Conservation (phyloP, 2,113 vertebrate species). For the Lanius ludovicianus region DNA sequence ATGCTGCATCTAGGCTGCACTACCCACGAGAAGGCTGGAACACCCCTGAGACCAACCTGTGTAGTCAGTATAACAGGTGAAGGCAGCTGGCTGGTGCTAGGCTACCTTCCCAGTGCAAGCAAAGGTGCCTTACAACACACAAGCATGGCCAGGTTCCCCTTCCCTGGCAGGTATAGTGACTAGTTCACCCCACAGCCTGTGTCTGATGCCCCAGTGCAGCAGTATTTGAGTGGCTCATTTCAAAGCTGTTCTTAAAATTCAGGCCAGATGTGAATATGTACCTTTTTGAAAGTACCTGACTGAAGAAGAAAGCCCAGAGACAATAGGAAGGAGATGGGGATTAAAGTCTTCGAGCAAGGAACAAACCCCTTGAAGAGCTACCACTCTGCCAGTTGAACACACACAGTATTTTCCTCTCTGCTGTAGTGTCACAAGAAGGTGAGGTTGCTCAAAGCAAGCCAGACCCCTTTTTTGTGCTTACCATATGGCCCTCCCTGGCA, state of each 20-base stretch:
- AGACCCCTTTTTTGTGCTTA: slow-evolving; percentile 50
- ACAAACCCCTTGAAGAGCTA: background rate
- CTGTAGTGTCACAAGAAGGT: background rate
- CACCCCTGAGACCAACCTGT: background rate
- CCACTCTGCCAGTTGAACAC: background rate
- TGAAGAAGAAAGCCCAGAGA: background rate
- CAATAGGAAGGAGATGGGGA: background rate
- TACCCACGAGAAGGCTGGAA: background rate
- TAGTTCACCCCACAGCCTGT: background rate
- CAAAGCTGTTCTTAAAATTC: background rate
- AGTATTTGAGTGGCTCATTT: background rate
- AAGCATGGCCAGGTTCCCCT: background rate
- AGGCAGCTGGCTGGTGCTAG: background rate
- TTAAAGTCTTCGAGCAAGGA: background rate
- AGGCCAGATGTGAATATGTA: background rate
- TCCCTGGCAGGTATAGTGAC: background rate
- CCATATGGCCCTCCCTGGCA: slow-evolving; percentile 90
- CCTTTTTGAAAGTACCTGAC: background rate
- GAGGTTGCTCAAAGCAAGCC: background rate
- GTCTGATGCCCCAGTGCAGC: background rate
- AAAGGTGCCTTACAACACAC: background rate
- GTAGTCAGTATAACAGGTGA: background rate
- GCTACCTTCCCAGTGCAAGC: background rate
- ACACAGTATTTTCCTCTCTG: background rate
- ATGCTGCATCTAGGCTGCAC: background rate